These are phyloP conservation scores for Nicator chloris DNA, from an alignment of 2,113 vertebrate genomes.

Conservation along the genomic window DNA sequence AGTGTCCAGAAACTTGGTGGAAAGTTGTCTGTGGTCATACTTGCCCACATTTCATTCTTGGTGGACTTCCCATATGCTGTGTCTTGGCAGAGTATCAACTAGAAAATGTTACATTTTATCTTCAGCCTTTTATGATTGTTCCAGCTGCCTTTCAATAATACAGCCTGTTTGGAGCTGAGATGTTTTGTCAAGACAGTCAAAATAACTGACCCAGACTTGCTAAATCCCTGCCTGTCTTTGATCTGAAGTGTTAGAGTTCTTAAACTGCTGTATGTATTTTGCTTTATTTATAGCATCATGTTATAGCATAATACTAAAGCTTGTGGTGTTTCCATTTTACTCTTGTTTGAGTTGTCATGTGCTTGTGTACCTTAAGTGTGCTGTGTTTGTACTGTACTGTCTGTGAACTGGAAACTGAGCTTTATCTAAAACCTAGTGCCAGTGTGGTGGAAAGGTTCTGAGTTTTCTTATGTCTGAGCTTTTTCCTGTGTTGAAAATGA, in stretches of 20 bases:
- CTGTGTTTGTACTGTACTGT: neutral
- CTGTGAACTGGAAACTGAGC: neutral
- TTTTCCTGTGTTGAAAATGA: neutral
- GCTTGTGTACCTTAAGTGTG: neutral
- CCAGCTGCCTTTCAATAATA: neutral
- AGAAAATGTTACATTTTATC: neutral
- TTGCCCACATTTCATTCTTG: neutral
- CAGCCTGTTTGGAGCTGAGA: neutral
- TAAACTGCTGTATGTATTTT: neutral
- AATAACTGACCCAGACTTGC: neutral
- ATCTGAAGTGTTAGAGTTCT: neutral
- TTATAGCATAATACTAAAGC: neutral
- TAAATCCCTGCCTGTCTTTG: neutral
- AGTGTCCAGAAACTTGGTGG: neutral
- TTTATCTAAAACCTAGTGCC: neutral
- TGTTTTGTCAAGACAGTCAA: neutral
- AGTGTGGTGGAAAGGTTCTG: neutral
- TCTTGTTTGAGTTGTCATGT: neutral
- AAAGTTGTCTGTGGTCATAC: neutral
- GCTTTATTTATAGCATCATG: neutral
- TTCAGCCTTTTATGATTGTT: neutral
- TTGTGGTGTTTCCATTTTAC: neutral
- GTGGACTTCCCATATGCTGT: neutral
- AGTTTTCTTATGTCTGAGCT: neutral
- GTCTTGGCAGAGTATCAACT: neutral